These are phyloP conservation scores for Lordiphosa stackelbergi DNA, from an alignment of 1,140 invertebrate species.

Conservation along the genomic window DNA sequence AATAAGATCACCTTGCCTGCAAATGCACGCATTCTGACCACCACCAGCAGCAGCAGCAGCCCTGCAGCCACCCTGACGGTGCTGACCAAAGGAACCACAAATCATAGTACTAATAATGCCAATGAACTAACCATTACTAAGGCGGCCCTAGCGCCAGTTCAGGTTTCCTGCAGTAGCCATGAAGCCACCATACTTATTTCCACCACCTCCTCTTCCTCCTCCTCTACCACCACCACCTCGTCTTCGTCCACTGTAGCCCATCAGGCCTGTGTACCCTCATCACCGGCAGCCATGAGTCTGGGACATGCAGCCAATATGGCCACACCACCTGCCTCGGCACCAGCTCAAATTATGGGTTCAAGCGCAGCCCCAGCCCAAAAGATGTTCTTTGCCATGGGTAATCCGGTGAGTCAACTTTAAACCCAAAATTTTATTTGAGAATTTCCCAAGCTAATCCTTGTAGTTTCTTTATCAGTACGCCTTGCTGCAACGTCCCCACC, in stretches of 20 bases:
- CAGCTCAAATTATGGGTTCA: slow-evolving; percentile 53
- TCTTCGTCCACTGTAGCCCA: slow-evolving; percentile 31
- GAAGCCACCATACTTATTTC: slow-evolving; percentile 60
- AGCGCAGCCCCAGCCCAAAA: slow-evolving; percentile 41
- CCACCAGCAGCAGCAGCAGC: slow-evolving; percentile 17
- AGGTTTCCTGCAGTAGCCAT: slow-evolving; percentile 12
- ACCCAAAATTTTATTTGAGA: too few species aligned
- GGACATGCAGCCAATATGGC: slow-evolving; percentile 58
- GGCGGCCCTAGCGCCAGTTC: slow-evolving; percentile 6
- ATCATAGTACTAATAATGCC: slow-evolving; percentile 63
- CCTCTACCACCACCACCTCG: slow-evolving; percentile 11
- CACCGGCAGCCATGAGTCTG: slow-evolving; percentile 57
- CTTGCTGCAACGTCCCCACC: slow-evolving; percentile 49
- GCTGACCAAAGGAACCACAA: slow-evolving; percentile 48
- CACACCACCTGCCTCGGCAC: slow-evolving; percentile 58
- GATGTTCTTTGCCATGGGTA: slow-evolving; percentile 62
- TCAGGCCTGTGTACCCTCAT: slow-evolving; percentile 67
- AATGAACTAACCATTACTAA: slow-evolving; percentile 59
- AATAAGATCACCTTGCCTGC: slow-evolving; percentile 70
- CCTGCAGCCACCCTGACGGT: slow-evolving; percentile 51
- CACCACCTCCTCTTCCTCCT: slow-evolving; percentile 19
- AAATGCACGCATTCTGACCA: slow-evolving; percentile 68
- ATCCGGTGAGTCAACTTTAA: slow-evolving; percentile 49
- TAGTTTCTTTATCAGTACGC: slow-evolving; percentile 38
- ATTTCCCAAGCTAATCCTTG: not conserved